Percentiles rank a stretch among this genome's conserved stretches.
Conservation (phyloP, 2,113 vertebrate genomes). For the Lanius collurio region DNA sequence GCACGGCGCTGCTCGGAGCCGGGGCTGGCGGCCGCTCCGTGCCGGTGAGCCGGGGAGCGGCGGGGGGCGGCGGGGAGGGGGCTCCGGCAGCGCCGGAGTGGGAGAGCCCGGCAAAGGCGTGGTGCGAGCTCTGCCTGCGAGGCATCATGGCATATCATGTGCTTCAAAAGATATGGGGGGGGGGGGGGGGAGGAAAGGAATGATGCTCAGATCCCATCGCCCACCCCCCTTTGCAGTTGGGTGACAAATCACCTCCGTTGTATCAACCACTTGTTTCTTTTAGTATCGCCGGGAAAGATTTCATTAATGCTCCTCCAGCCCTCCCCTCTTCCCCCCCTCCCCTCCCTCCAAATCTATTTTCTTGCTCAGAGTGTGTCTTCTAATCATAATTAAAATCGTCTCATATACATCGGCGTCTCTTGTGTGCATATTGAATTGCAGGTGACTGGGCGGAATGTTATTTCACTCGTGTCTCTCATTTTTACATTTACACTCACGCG, state of each 20-base stretch:
- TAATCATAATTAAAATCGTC: conserved; percentile 72
- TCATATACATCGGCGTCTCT: conserved; percentile 62
- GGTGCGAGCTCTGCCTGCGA: not conserved
- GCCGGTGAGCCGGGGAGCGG: not conserved
- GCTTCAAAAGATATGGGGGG: not conserved
- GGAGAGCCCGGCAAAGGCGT: not conserved
- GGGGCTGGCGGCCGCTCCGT: not conserved
- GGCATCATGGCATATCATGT: not conserved
- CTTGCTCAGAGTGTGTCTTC: conserved; percentile 55
- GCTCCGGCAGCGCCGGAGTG: no score
- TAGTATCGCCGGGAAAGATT: conserved; percentile 43
- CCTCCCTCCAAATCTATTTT: conserved; percentile 57
- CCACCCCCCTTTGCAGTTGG: conserved; percentile 8
- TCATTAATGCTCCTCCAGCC: conserved; percentile 24
- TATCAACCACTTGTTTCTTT: conserved; percentile 62
- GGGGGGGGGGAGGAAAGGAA: not conserved
- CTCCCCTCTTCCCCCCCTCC: not conserved
- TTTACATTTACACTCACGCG: not conserved
- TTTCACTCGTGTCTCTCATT: conserved; percentile 51
- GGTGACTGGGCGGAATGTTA: conserved; percentile 53
- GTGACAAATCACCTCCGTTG: conserved; percentile 54
- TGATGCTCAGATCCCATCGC: not conserved
- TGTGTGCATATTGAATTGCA: conserved; percentile 56
- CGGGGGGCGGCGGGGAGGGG: no score
- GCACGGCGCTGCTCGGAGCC: not conserved